Evolutionary conservation across 2,113 vertebrate genomes (phyloP).

Genomic region (Lanius collurio): DNA sequence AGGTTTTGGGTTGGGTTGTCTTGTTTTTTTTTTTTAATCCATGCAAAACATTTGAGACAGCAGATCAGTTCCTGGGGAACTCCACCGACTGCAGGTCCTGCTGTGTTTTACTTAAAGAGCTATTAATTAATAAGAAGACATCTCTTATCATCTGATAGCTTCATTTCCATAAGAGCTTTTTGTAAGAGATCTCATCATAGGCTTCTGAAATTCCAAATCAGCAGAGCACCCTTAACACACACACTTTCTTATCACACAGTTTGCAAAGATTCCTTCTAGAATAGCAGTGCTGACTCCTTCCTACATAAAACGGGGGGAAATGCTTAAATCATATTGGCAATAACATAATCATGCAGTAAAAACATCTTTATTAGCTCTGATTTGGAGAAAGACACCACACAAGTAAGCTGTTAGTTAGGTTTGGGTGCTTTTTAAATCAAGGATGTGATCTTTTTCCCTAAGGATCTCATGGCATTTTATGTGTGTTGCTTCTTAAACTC

Average conservation of each 20-base stretch:
- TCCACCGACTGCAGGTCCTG: not conserved
- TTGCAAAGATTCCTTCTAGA: not conserved
- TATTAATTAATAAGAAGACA: not conserved
- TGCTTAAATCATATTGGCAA: not conserved
- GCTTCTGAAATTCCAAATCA: not conserved
- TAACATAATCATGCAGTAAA: not conserved
- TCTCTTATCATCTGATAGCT: not conserved
- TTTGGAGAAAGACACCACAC: not conserved
- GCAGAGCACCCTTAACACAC: not conserved
- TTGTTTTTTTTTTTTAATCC: not conserved
- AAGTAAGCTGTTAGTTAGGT: not conserved
- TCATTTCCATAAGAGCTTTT: not conserved
- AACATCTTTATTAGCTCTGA: not conserved
- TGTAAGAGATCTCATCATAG: not conserved
- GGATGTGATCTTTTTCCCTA: not conserved
- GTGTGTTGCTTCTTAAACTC: not conserved
- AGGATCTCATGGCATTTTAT: not conserved
- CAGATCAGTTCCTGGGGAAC: not conserved
- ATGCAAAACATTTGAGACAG: not conserved
- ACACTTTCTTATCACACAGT: not conserved
- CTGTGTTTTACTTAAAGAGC: not conserved
- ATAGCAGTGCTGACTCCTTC: not conserved
- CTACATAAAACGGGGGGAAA: not conserved
- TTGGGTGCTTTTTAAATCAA: not conserved
- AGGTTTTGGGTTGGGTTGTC: not conserved